phyloP scores from a whole-genome alignment of 2,888 invertebrate species.

The Cataglyphis livida region DNA sequence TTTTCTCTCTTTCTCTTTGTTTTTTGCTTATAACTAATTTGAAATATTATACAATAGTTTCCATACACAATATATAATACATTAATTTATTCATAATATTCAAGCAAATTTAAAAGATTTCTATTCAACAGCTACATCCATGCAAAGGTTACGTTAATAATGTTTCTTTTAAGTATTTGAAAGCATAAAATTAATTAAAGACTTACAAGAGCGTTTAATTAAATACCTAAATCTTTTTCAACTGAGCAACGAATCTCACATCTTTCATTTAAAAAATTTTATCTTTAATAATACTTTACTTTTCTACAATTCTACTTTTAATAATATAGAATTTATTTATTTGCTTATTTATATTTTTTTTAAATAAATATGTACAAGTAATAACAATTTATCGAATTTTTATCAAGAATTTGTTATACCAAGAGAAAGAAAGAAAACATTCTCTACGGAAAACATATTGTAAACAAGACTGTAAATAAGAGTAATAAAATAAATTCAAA shows the following conservation, averaged over 20 bases:
- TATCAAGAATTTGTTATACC: not conserved
- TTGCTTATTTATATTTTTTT: not conserved
- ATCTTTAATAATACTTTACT: not conserved
- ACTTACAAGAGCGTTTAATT: not conserved
- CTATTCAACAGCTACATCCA: not conserved
- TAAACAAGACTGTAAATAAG: not conserved
- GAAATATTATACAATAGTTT: not conserved
- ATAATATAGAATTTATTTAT: not conserved
- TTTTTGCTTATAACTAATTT: not conserved
- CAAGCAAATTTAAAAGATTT: not conserved
- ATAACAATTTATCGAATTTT: not conserved
- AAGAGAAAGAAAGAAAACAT: not conserved
- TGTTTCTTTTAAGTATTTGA: not conserved
- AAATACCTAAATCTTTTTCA: not conserved
- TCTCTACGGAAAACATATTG: not conserved
- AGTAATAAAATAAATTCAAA: not conserved
- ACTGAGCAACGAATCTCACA: not conserved
- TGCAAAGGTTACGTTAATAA: not conserved
- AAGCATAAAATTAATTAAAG: not conserved
- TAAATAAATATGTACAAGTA: not conserved
- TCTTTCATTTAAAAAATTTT: not conserved
- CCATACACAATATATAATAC: not conserved
- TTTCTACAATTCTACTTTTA: not conserved
- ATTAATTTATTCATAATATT: not conserved
- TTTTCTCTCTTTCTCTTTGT: not conserved